phyloP scores from a whole-genome alignment of 53 echinoderm and acorn worm species.

The Arbacia lixula region DNA sequence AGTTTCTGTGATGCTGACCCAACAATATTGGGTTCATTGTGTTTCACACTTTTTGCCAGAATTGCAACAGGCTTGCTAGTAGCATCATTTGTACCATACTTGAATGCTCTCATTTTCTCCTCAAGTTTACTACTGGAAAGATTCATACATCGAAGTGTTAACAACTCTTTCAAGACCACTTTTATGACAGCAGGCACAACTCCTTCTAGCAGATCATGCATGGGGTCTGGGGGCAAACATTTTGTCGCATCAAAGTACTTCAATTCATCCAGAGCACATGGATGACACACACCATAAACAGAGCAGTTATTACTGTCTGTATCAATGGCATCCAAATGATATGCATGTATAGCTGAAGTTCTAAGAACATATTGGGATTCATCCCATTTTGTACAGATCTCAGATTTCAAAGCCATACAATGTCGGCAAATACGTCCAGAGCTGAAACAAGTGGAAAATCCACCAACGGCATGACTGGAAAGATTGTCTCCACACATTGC shows the following conservation, averaged over 20 bases:
- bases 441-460: constrained; percentile 19
- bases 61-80: constrained; percentile 46
- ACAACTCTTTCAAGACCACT: constrained; percentile 43
- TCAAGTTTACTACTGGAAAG: too few relatives aligned
- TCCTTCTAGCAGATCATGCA: constrained; percentile 62
- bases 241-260: constrained; percentile 50
- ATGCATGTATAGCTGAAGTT: too few relatives aligned
- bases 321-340: too few relatives aligned
- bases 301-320: constrained; percentile 1
- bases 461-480: constrained; percentile 16
- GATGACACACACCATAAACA: constrained; percentile 56
- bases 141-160: too few relatives aligned
- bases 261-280: constrained; percentile 52
- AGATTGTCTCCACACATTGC: constrained; percentile 32
- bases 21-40: constrained; percentile 22
- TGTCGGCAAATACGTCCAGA: constrained; percentile 48
- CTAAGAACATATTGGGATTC: too few relatives aligned
- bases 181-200: constrained; percentile 43
- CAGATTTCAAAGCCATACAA: constrained; percentile 53
- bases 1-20: constrained; percentile 56
- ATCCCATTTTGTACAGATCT: constrained; percentile 15
- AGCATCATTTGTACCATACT: constrained; percentile 61
- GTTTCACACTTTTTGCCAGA: constrained; percentile 3
- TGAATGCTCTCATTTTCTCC: constrained; percentile 47
- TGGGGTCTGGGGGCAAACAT: constrained; percentile 61